Evolutionary conservation across 1,140 invertebrate species (phyloP), one percentile per base, ranked within the genome.

Genomic region (Calliopsis andreniformis): DNA sequence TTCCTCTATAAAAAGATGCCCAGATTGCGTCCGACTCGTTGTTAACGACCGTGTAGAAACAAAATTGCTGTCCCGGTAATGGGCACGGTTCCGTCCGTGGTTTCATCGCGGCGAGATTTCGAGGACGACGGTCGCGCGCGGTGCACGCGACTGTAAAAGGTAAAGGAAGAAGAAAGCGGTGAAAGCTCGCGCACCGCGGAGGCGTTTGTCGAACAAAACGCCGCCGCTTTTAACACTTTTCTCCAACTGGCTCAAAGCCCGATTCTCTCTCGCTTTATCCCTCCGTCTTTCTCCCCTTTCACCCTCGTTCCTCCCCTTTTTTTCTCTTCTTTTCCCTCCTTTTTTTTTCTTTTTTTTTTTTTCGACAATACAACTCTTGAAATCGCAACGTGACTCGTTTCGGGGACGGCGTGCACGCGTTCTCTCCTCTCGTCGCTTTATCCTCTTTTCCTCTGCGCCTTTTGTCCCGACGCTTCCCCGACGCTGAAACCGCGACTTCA

Each of bases 221-320:
- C 68, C 77, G 76, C 84, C 71, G 71, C 79, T 86, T 86, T 85
- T 85, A 85, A 61, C 70, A 79, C 53, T 83, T 85, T 76, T 55
- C 61, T 67, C 55, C 62, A 16, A 43, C 23, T 56, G 64, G 23
- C 35, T 86, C 83, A 85, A 86, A 86, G 76, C 76, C 28, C 30
- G 49, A 16, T 12, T 61, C 20, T 76, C 53, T 67, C 42, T 55
- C 43, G 42, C 23, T 51, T 59, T 39, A 6, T 39, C 32, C 20
- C 23, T 8, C n/a, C 10, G 23, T 14, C 16, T 68, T 56, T 58
- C 39, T 79, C 53, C 16, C 16, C 55, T 32, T 14, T 28, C 25
- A 6, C 23, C 47, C 43, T 49, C 32, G 23, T 55, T 23, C 2
- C 56, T 63, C 8, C 20, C 6, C 25, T 25, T n/a, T 23, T n/a